Conservation (phyloP, 2,888 invertebrate genomes). For the Sericinus montela region DNA sequence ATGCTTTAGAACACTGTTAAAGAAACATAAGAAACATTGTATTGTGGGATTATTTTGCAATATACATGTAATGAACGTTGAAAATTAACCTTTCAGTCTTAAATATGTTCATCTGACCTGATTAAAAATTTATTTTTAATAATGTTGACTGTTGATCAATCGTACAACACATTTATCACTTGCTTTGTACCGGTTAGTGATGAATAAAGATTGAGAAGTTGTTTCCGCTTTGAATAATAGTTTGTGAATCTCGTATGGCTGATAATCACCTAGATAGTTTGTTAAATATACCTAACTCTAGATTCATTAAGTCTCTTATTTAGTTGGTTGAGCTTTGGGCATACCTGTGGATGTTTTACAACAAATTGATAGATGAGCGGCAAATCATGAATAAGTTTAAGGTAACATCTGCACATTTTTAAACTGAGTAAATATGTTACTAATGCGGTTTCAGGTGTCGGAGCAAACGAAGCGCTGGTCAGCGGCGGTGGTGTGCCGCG, state of each 20-base stretch:
- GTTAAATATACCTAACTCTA: too few species aligned
- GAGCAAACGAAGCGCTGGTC: slow-evolving; percentile 90
- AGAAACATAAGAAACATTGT: too few species aligned
- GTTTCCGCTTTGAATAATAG: background rate
- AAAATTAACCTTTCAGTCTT: too few species aligned
- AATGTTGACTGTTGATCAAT: background rate
- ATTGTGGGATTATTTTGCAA: too few species aligned
- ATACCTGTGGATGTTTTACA: slow-evolving; percentile 17
- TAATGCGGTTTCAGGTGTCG: slow-evolving; percentile 35
- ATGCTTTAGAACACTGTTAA: too few species aligned
- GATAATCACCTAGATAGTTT: background rate
- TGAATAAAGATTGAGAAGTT: background rate
- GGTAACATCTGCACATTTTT: too few species aligned
- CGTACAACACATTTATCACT: too few species aligned
- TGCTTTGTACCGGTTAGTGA: background rate
- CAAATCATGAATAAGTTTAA: too few species aligned
- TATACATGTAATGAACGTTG: too few species aligned
- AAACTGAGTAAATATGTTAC: too few species aligned
- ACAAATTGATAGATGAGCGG: too few species aligned
- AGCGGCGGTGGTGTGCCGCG: slow-evolving; percentile 87
- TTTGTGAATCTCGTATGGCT: background rate
- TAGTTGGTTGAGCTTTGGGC: background rate
- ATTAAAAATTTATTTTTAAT: background rate
- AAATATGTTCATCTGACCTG: background rate
- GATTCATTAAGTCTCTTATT: background rate